Conservation (phyloP, 2,113 vertebrate genomes). For the Boulengeromyrus knoepffleri region DNA sequence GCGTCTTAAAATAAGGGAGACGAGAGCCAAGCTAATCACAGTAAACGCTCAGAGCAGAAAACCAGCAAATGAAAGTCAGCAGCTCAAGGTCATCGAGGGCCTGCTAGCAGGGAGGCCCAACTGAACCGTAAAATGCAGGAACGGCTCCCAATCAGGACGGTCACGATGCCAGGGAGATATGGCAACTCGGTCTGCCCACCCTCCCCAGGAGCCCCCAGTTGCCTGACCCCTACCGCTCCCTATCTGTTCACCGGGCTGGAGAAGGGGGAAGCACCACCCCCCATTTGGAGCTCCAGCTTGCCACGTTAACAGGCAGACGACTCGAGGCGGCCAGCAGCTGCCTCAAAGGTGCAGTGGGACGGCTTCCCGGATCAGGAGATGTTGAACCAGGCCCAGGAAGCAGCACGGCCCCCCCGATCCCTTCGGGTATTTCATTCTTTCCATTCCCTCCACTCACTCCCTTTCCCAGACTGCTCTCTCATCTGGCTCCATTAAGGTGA, state of each 20-base stretch:
- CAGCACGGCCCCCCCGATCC: not conserved
- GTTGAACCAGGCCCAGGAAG: not conserved
- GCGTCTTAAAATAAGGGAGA: not conserved
- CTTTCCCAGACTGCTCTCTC: not conserved
- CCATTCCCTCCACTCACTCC: not conserved
- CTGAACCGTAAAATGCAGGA: not conserved
- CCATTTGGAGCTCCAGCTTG: not conserved
- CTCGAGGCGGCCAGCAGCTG: not conserved
- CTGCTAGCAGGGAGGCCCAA: not conserved
- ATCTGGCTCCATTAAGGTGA: not conserved
- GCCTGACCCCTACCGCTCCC: no score
- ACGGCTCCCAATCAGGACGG: not conserved
- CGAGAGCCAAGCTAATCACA: not conserved
- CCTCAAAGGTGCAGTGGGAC: not conserved
- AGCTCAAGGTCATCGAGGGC: not conserved
- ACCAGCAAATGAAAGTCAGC: not conserved
- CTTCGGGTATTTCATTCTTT: not conserved
- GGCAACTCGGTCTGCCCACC: not conserved
- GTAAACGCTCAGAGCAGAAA: not conserved
- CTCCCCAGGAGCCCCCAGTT: not conserved
- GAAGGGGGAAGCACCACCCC: not conserved
- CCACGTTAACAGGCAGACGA: conserved; percentile 2
- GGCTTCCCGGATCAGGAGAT: not conserved
- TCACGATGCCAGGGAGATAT: not conserved
- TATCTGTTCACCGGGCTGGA: not conserved